Evolutionary conservation across 2,888 invertebrate species (phyloP).

Genomic region (Euplexia lucipara): DNA sequence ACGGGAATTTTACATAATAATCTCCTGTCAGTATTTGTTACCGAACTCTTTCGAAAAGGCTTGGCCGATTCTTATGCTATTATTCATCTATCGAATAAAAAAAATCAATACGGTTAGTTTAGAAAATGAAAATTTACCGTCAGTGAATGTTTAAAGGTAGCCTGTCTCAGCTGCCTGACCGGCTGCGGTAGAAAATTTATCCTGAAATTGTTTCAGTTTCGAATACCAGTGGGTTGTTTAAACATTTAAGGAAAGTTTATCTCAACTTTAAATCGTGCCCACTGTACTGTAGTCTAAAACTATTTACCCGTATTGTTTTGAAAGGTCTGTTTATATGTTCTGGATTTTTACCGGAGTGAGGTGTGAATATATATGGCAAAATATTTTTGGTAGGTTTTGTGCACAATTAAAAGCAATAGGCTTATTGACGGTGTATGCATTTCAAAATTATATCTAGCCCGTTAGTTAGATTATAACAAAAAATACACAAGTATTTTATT

Average conservation of each 20-base stretch:
- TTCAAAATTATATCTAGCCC: no score
- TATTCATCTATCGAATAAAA: no score
- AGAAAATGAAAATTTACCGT: conserved; percentile 1
- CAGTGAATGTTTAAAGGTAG: neutral
- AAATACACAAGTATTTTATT: no score
- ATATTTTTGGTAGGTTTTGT: no score
- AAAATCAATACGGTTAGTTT: neutral
- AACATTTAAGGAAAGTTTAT: conserved; percentile 20
- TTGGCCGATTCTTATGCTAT: no score
- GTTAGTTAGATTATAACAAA: no score
- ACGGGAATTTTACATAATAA: no score
- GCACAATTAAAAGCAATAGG: no score
- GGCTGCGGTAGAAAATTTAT: neutral
- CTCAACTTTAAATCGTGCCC: neutral
- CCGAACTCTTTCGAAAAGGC: no score
- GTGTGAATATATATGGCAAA: neutral
- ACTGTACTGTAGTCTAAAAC: neutral
- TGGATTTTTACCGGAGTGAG: neutral
- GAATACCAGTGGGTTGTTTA: neutral
- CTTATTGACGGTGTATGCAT: no score
- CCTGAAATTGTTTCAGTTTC: conserved; percentile 18
- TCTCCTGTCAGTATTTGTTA: no score
- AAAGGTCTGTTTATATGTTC: neutral
- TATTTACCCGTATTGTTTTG: conserved; percentile 8
- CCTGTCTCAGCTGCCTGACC: neutral